Percentiles rank a stretch among this genome's conserved stretches.
These are phyloP conservation scores for Sminthurinus signatus DNA, from an alignment of 1,140 invertebrate species.

Conservation along the genomic window DNA sequence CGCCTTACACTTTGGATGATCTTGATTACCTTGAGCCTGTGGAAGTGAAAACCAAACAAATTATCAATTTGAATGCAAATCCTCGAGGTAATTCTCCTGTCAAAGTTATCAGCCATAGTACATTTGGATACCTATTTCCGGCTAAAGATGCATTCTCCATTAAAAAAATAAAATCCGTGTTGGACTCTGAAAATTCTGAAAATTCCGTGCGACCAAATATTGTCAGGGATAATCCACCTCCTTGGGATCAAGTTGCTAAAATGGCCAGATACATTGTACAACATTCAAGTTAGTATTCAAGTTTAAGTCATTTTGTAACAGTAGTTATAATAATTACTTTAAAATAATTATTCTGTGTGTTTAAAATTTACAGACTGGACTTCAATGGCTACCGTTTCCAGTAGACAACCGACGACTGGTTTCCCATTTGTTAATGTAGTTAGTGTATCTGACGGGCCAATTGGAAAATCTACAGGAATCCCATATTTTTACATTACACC, in stretches of 20 bases:
- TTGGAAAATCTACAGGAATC: constrained; percentile 60
- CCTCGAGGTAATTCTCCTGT: too few species aligned
- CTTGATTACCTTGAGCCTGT: too few species aligned
- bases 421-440: constrained; percentile 69
- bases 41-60: too few species aligned
- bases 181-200: not conserved
- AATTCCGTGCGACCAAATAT: not conserved
- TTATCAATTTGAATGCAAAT: too few species aligned
- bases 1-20: too few species aligned
- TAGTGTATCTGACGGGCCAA: constrained; percentile 63
- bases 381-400: constrained; percentile 65
- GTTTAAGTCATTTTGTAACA: not conserved
- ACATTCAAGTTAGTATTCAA: constrained; percentile 46
- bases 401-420: constrained; percentile 53
- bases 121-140: too few species aligned
- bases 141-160: too few species aligned
- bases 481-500: constrained; percentile 71
- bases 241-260: constrained; percentile 46
- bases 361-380: constrained; percentile 63
- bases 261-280: constrained; percentile 54
- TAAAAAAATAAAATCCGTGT: too few species aligned
- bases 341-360: not conserved
- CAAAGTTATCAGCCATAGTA: too few species aligned
- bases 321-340: not conserved
- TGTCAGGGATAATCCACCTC: constrained; percentile 42